Evolutionary conservation across 2,797 vertebrate species (phyloP).

Genomic region (Salmo trutta): DNA sequence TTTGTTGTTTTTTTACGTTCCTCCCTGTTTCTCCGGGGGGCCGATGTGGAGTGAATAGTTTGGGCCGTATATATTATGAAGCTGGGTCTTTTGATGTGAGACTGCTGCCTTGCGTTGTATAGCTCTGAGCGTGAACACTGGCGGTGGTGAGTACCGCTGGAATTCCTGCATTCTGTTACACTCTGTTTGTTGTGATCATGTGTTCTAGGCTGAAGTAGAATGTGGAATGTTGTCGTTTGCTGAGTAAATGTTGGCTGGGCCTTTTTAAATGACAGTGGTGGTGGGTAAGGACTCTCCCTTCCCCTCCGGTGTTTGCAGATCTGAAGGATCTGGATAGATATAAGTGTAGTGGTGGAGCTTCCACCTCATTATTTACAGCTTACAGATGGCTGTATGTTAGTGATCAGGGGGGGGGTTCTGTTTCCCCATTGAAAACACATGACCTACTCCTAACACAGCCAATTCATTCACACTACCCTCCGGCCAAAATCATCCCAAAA

Average conservation of each 20-base stretch:
- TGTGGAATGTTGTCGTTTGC: conserved; percentile 33
- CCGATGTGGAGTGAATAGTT: background rate
- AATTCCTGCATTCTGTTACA: conserved; percentile 14
- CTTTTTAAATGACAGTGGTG: conserved; percentile 52
- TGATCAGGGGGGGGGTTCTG: no score
- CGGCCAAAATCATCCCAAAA: background rate
- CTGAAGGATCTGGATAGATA: no score
- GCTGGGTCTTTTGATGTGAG: background rate
- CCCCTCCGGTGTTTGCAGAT: no score
- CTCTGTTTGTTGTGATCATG: conserved; percentile 8
- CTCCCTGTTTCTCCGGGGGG: background rate
- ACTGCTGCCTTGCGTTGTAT: background rate
- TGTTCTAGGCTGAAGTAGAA: conserved; percentile 11
- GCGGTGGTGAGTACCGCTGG: no score
- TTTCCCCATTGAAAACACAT: background rate
- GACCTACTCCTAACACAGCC: background rate
- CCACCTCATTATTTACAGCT: no score
- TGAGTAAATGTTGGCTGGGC: conserved; percentile 16
- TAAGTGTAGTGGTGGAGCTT: no score
- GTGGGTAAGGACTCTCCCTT: conserved; percentile 27
- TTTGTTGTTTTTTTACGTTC: conserved; percentile 15
- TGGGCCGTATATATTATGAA: conserved; percentile 17
- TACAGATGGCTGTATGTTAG: no score
- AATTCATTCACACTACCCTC: conserved; percentile 9
- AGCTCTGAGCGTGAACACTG: background rate